Evolutionary conservation across 1,140 invertebrate species (phyloP).

Genomic region (Anastatus disparis): DNA sequence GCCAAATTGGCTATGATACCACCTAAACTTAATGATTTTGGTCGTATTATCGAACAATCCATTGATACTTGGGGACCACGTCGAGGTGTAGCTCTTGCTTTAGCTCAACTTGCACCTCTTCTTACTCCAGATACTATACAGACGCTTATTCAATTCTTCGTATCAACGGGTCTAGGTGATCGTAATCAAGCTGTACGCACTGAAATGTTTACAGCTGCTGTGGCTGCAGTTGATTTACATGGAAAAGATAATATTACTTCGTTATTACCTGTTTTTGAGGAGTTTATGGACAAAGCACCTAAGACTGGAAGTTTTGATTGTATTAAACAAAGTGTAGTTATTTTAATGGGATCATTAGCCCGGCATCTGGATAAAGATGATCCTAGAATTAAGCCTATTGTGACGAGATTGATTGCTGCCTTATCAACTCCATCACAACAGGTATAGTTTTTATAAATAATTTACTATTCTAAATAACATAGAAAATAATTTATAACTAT

Average conservation of each 20-base stretch:
- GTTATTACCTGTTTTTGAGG: slow-evolving; percentile 88
- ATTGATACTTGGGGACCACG: slow-evolving; percentile 90
- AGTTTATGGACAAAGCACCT: slow-evolving; percentile 89
- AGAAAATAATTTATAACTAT: neutral
- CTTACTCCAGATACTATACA: slow-evolving; percentile 77
- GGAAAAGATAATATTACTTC: slow-evolving; percentile 79
- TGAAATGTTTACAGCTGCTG: slow-evolving; percentile 93
- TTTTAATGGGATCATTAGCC: slow-evolving; percentile 96
- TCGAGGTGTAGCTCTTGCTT: slow-evolving; percentile 85
- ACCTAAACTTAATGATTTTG: slow-evolving; percentile 90
- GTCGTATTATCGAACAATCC: slow-evolving; percentile 85
- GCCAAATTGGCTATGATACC: slow-evolving; percentile 84
- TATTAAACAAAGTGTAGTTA: slow-evolving; percentile 93
- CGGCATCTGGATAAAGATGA: slow-evolving; percentile 93
- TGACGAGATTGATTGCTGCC: slow-evolving; percentile 88
- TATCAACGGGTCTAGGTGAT: slow-evolving; percentile 88
- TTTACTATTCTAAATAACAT: too few relatives aligned
- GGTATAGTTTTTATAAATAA: slow-evolving; percentile 74
- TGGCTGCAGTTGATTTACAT: slow-evolving; percentile 89
- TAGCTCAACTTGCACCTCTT: slow-evolving; percentile 79
- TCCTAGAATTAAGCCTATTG: slow-evolving; percentile 89
- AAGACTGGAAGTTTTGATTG: slow-evolving; percentile 92
- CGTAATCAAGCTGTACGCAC: slow-evolving; percentile 83
- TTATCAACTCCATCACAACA: slow-evolving; percentile 95
- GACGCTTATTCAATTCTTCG: slow-evolving; percentile 83